Base-by-base conservation (phyloP, 2,888 invertebrate genomes). In the Bugulina stolonifera region DNA sequence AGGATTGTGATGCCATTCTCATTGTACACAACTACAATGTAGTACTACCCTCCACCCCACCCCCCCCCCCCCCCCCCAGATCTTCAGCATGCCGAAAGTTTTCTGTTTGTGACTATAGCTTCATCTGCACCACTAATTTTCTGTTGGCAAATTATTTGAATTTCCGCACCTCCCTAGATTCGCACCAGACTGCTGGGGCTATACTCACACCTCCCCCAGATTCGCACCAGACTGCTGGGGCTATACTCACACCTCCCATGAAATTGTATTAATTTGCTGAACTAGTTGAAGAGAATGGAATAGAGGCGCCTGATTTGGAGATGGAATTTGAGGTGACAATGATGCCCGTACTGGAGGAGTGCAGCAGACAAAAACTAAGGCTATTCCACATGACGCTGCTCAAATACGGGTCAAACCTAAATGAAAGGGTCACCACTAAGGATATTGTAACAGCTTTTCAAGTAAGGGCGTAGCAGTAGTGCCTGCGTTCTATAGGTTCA, bases 331-430 rank as follows among this genome's bases (percentile, higher is more conserved):
- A 64, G 34, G 64, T 32, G 64, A 32, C 64, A 27, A 64, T 64
- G 27, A 64, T 64, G 64, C 64, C 64, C 2, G 64, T 64, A 3
- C 76, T 81, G 18, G 73, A 69, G 22, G 79, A 79, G 22, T 79
- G 77, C 73, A 82, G 81, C 73, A 73, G 80, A 57, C 82, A 82
- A 75, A 74, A 81, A 27, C 77, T 82, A 43, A 72, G 82, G 5
- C 77, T 80, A 1, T 73, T 82, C 18, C 81, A 80, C 74, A 82
- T 82, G 81, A 77, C 77, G 32, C 76, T 82, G 52, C 76, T 81
- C 23, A 78, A 77, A 32, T 78, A 78, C 71, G 79, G 79, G 35
- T 32, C 64, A 2, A 80, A 79, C 73, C 78, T 80, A 3, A 81
- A 81, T 52, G 76, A 77, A 57, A 76, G 80, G 57, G 76, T 82